phyloP scores from a whole-genome alignment of 2,797 vertebrate genomes.

The Clamator glandarius region DNA sequence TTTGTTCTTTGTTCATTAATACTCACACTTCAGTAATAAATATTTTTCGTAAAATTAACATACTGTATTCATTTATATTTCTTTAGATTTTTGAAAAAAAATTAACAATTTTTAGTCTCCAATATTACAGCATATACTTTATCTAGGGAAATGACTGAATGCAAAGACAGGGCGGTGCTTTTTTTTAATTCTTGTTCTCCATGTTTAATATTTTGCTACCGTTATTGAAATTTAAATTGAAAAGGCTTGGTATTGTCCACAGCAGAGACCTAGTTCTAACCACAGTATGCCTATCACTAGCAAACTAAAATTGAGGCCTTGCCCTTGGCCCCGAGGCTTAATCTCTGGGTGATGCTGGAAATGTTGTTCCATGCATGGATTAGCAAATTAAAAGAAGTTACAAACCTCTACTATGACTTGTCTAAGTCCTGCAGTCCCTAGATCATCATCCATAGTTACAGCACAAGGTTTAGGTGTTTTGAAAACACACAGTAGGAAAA shows the following conservation, averaged over 20 bases:
- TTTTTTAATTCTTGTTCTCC: slow-evolving; percentile 5
- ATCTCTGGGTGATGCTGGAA: slow-evolving; percentile 68
- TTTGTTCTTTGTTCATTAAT: slow-evolving; percentile 56
- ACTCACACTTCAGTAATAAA: slow-evolving; percentile 55
- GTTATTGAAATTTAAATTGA: slow-evolving; percentile 74
- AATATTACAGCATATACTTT: background rate
- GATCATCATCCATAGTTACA: slow-evolving; percentile 20
- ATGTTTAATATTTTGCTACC: slow-evolving; percentile 55
- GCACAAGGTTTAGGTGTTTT: background rate
- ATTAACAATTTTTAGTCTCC: background rate
- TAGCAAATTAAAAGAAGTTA: slow-evolving; percentile 73
- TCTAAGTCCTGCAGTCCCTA: slow-evolving; percentile 58
- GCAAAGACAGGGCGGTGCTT: background rate
- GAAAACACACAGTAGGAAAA: background rate
- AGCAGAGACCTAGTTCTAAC: slow-evolving; percentile 55
- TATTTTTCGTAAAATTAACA: slow-evolving; percentile 50
- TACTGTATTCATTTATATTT: background rate
- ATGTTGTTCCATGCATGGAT: slow-evolving; percentile 68
- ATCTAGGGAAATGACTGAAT: background rate
- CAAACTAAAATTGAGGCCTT: slow-evolving; percentile 77
- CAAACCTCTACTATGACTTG: slow-evolving; percentile 49
- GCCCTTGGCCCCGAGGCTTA: slow-evolving; percentile 67
- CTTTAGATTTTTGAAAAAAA: slow-evolving; percentile 2
- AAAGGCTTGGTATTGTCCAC: slow-evolving; percentile 67
- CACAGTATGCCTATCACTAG: slow-evolving; percentile 44